A percentile compares a stretch with the other conserved stretches of the same genome.
phyloP scores from a whole-genome alignment of 2,888 invertebrate genomes.

The Lochmaea capreae region DNA sequence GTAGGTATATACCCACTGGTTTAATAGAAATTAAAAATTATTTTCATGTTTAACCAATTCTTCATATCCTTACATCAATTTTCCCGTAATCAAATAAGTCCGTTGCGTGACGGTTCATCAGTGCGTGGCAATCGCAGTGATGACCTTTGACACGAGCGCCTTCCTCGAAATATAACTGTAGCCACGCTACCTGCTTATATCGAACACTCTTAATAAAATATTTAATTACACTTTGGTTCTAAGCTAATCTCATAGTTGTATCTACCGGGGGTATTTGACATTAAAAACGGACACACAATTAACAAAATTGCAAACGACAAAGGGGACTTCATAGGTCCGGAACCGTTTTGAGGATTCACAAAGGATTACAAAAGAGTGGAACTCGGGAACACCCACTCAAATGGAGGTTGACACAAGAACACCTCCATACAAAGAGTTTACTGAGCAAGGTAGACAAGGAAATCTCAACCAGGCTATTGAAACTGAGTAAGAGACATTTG shows the following conservation, averaged over 20 bases:
- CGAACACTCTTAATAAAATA: slow-evolving; percentile 49
- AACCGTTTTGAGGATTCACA: no score
- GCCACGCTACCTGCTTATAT: slow-evolving; percentile 62
- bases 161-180: slow-evolving; percentile 61
- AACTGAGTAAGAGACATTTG: no score
- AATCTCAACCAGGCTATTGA: no score
- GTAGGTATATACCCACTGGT: not conserved
- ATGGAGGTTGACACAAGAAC: no score
- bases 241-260: not conserved
- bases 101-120: slow-evolving; percentile 50
- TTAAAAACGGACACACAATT: slow-evolving; percentile 13
- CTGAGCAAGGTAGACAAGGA: no score
- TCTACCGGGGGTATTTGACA: not conserved
- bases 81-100: slow-evolving; percentile 14
- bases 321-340: no score
- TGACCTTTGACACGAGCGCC: slow-evolving; percentile 62
- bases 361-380: no score
- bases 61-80: slow-evolving; percentile 16
- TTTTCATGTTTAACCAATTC: slow-evolving; percentile 4
- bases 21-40: not conserved
- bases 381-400: no score
- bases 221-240: slow-evolving; percentile 54
- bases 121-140: slow-evolving; percentile 60
- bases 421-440: no score
- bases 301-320: no score